Conservation (phyloP, 2,888 invertebrate species). For the Conomelus anceps region DNA sequence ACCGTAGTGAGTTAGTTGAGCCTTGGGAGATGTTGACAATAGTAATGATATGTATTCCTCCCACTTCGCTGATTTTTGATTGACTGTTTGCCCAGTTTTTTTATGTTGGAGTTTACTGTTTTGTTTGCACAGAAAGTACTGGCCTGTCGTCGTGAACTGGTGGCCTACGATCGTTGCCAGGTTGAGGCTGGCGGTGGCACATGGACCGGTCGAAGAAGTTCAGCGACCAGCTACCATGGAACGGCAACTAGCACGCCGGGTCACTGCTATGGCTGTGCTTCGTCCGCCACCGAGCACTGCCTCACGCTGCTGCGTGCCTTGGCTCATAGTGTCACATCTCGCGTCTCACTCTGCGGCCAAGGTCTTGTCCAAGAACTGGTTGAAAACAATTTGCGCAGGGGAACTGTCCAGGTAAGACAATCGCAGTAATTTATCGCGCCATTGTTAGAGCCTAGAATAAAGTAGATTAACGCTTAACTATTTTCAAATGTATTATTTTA, state of each 20-base stretch:
- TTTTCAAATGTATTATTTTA: no score
- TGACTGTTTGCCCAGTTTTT: no score
- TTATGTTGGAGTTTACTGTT: not conserved
- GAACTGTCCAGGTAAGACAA: conserved; percentile 59
- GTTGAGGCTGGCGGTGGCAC: conserved; percentile 46
- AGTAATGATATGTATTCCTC: no score
- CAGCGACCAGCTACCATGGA: not conserved
- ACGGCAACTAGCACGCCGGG: conserved; percentile 41
- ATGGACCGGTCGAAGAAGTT: conserved; percentile 23
- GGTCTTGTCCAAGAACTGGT: conserved; percentile 85
- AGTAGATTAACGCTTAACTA: no score
- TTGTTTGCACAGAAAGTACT: conserved; percentile 64
- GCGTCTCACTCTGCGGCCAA: conserved; percentile 69
- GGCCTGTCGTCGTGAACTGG: conserved; percentile 83
- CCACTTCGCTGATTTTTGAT: no score
- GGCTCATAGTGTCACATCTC: conserved; percentile 69
- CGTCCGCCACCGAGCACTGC: conserved; percentile 90
- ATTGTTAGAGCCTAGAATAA: no score
- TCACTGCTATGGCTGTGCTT: conserved; percentile 80
- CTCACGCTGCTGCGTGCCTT: conserved; percentile 82
- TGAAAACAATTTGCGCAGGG: conserved; percentile 81
- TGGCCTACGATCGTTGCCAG: conserved; percentile 83
- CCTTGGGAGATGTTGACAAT: no score
- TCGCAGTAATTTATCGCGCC: no score
- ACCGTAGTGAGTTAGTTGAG: no score